Base-by-base conservation (phyloP, 35 echinoderm and acorn worm genomes). In the Eucidaris tribuloides region DNA sequence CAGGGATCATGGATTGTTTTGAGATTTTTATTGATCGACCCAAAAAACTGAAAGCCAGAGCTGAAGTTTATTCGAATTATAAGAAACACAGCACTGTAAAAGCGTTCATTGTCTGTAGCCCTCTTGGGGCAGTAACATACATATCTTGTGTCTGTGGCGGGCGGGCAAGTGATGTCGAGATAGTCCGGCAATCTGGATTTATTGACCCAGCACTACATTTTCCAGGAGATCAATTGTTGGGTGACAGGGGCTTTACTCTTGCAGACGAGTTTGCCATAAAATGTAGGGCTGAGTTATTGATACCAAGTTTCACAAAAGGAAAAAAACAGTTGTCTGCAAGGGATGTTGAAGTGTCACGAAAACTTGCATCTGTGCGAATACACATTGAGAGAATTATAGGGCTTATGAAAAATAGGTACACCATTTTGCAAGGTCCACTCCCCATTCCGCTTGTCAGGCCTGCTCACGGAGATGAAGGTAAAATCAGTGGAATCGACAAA, bases 51-150 rank as follows among this genome's bases (percentile, higher is more conserved):
- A 3, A 31, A 41, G 87, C 87, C 2, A 34, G 80, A 25, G 63
- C 64, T 39, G 43, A 76, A 24, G 77, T 70, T 19, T 83, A 34
- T 19, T 83, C 79, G 7, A 83, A 71, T 57, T 90, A 90, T 58
- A 83, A 82, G 49, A 79, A 90, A 38, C 80, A 83, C 46, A 90
- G 84, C 37, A 90, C 87, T 76, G 46, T 76, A 7, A 90, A 83
- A 50, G 83, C 76, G 61, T 78, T 90, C 28, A 72, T 89, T 42
- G 80, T 64, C 11, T 83, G 83, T 3, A 83, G 79, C 14, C 87
- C 87, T 35, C 46, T 30, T 18, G 88, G 82, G 2, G 71, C 46
- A 63, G 85, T 85, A 20, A 85, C 71, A 33, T 84, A 44, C 58
- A 57, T 91, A 28, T 85, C 82, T 23, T 35, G 34, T 33, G 89